Base-by-base conservation (phyloP, 1,140 invertebrate species). In the Temnothorax curvispinosus region DNA sequence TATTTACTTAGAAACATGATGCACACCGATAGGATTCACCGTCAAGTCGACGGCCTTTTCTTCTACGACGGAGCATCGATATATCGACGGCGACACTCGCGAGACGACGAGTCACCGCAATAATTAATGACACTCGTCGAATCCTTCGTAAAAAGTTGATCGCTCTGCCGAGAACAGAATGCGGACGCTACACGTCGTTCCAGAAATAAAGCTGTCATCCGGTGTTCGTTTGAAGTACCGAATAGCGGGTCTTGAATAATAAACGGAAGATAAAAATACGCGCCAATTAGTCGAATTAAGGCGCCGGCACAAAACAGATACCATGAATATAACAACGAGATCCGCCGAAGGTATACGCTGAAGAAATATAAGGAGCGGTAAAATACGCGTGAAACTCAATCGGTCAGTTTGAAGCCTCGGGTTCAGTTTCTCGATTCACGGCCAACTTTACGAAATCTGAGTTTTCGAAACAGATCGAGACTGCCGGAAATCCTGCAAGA, bases 91-190 rank as follows among this genome's bases (percentile, higher is more conserved):
- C 47, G 47, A 44, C 38, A 69, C 54, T 77, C 74, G 5, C 58
- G 72, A 67, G 88, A 90, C 74, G 27, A 89, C 62, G 58, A 77
- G 77, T 58, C 76, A 77, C 7, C 41, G 44, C 77, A 82, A 90
- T 89, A 89, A 90, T 90, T 90, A 90, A 90, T 87, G 80, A 50
- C 58, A 87, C 76, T 89, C 85, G 77, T 78, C 85, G 85, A 82
- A 74, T 56, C 65, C 35, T 56, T 27, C 47, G 75, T 67, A 92
- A 93, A 93, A 92, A 91, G 87, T 85, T 85, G 89, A 87, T 88
- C 86, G 84, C 60, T 80, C 69, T 74, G 82, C 60, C 85, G 65
- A 77, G 82, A 71, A 85, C 76, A 77, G 89, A 87, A 84, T 92
- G 89, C 88, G 87, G 74, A 88, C 75, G 67, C 71, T 82, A 50